phyloP scores from a whole-genome alignment of 1,140 invertebrate species.

The honey bee (Apis mellifera) region Amel_HAv3.1 CM009944.2:4363501-4364000 shows the following conservation, averaged over 20 bases:
- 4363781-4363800: background rate
- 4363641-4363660: slow-evolving; percentile 69
- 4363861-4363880: background rate
- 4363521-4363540: slow-evolving; percentile 73
- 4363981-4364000: background rate
- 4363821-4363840: background rate
- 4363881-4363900: background rate
- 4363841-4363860: background rate
- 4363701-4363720: slow-evolving; percentile 38
- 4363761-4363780: background rate
- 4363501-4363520: slow-evolving; percentile 69
- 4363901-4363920: background rate
- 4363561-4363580: slow-evolving; percentile 58
- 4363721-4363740: background rate
- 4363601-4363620: slow-evolving; percentile 64
- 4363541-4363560: slow-evolving; percentile 74
- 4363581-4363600: slow-evolving; percentile 64
- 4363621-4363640: slow-evolving; percentile 74
- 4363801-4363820: background rate
- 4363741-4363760: slow-evolving; percentile 28
- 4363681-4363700: slow-evolving; percentile 53
- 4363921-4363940: background rate
- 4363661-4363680: slow-evolving; percentile 32
- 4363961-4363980: background rate
- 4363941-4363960: background rate